phyloP scores from a whole-genome alignment of 2,888 invertebrate genomes.

The Oscheius sp. region DNA sequence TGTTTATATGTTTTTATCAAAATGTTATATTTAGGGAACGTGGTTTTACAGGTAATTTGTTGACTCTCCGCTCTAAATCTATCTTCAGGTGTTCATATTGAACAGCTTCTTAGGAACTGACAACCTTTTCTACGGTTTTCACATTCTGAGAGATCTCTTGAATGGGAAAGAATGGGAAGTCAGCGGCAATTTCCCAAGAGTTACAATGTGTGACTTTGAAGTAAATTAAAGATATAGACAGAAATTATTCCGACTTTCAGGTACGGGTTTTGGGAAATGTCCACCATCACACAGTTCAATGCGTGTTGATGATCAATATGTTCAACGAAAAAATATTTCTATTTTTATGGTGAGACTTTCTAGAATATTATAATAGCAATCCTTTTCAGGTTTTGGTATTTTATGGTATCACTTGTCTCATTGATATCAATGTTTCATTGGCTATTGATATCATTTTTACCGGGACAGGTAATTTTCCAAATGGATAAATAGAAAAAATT shows the following conservation, averaged over 20 bases:
- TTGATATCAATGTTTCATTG: slow-evolving; percentile 72
- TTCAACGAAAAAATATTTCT: slow-evolving; percentile 71
- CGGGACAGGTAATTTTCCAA: slow-evolving; percentile 66
- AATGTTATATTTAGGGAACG: slow-evolving; percentile 73
- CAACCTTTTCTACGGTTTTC: slow-evolving; percentile 74
- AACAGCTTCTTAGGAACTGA: slow-evolving; percentile 74
- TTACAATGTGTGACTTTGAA: slow-evolving; percentile 75
- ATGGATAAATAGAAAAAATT: background rate
- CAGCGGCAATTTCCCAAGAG: slow-evolving; percentile 73
- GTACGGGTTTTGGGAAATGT: slow-evolving; percentile 75
- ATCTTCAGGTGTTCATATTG: slow-evolving; percentile 73
- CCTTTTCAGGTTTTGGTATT: slow-evolving; percentile 71
- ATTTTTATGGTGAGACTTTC: slow-evolving; percentile 64
- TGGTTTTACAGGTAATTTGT: slow-evolving; percentile 62
- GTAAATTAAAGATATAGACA: slow-evolving; percentile 46
- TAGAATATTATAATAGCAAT: background rate
- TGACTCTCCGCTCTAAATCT: background rate
- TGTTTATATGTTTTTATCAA: slow-evolving; percentile 74
- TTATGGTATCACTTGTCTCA: slow-evolving; percentile 73
- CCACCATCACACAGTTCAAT: slow-evolving; percentile 74
- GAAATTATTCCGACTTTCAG: slow-evolving; percentile 43
- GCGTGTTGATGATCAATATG: slow-evolving; percentile 73
- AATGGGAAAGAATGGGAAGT: slow-evolving; percentile 73
- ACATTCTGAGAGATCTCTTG: slow-evolving; percentile 73
- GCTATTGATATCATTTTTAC: slow-evolving; percentile 72